These are phyloP conservation scores for Saccostrea glomerata DNA, from an alignment of 1,140 invertebrate species.

Conservation along the genomic window DNA sequence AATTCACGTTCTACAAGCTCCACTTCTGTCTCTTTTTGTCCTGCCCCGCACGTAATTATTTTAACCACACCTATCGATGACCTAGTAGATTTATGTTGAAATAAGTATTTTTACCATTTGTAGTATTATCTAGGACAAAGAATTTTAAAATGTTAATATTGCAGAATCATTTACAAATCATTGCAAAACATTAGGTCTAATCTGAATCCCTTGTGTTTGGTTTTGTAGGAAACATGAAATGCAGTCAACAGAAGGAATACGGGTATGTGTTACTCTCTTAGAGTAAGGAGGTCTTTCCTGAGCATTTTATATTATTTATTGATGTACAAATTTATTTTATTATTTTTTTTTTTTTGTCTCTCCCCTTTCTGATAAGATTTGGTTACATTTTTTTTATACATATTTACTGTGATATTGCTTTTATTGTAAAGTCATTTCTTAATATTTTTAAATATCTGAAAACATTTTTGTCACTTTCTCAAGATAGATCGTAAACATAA, in stretches of 20 bases:
- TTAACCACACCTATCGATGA: no score
- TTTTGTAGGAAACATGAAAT: conserved; percentile 55
- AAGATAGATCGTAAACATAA: conserved; percentile 20
- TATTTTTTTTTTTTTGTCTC: background rate
- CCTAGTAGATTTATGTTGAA: no score
- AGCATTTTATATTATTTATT: background rate
- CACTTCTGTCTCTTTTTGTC: no score
- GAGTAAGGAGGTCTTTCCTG: background rate
- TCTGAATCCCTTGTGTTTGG: background rate
- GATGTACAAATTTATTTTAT: background rate
- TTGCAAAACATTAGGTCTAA: background rate
- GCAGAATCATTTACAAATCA: background rate
- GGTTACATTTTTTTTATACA: background rate
- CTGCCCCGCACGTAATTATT: no score
- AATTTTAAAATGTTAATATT: no score
- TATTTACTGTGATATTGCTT: no score
- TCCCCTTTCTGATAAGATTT: background rate
- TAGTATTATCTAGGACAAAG: no score
- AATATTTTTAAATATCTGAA: background rate
- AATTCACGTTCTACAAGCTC: no score
- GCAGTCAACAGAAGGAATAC: conserved; percentile 69
- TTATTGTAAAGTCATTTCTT: background rate
- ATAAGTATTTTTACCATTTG: no score
- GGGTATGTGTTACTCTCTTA: conserved; percentile 57
- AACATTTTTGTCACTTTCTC: conserved; percentile 1